A percentile compares a stretch with the other conserved stretches of the same genome.
phyloP scores from a whole-genome alignment of 2,797 vertebrate species.

The Tauraco hartlaubi region DNA sequence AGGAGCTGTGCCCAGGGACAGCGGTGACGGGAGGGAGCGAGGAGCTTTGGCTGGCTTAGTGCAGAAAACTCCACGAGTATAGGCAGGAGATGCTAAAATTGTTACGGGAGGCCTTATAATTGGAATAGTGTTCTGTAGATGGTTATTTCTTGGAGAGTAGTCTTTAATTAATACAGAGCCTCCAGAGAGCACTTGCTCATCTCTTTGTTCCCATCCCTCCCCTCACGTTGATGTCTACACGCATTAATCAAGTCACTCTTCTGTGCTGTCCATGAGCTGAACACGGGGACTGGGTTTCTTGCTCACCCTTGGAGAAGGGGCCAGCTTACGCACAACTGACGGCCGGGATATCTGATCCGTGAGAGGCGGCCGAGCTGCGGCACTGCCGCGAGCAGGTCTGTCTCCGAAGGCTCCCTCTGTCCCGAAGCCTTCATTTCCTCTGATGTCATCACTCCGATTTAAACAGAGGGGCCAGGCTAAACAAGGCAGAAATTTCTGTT shows the following conservation, averaged over 20 bases:
- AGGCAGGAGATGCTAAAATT: neutral
- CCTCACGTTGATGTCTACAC: neutral
- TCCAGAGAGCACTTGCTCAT: neutral
- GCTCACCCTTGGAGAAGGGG: neutral
- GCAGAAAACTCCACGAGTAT: neutral
- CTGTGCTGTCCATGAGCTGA: neutral
- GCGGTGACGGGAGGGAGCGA: neutral
- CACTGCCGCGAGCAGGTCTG: neutral
- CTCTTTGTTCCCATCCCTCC: neutral
- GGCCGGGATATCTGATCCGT: neutral
- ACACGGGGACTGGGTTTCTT: neutral
- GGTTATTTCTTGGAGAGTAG: neutral
- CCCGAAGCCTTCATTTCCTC: slow-evolving; percentile 56
- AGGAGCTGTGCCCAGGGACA: neutral
- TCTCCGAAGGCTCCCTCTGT: neutral
- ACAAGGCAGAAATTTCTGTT: slow-evolving; percentile 2
- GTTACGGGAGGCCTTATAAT: neutral
- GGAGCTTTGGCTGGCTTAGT: neutral
- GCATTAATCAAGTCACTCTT: neutral
- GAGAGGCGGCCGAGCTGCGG: neutral
- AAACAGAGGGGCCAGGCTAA: slow-evolving; percentile 9
- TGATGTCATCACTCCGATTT: slow-evolving; percentile 35
- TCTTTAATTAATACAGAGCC: neutral
- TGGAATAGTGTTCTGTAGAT: neutral
- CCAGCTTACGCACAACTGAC: neutral